These are phyloP conservation scores for Acrocyrtus sp. DNA, from an alignment of 2,888 invertebrate species.

Conservation along the genomic window DNA sequence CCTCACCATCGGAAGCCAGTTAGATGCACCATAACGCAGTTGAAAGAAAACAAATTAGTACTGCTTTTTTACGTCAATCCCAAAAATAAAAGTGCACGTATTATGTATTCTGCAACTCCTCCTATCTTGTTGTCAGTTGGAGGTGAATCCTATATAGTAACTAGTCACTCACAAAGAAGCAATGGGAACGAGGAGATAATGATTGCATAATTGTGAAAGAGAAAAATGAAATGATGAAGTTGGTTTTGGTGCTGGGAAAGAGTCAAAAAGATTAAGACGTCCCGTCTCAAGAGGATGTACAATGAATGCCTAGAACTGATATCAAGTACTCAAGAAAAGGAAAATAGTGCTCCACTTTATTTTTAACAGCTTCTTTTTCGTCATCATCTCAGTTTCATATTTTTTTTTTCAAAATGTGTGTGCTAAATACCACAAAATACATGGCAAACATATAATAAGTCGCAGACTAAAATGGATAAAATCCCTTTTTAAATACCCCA, in stretches of 20 bases:
- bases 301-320: slow-evolving; percentile 15
- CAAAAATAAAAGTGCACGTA: slow-evolving; percentile 9
- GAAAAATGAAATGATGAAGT: background rate
- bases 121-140: slow-evolving; percentile 24
- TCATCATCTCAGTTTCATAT: background rate
- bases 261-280: slow-evolving; percentile 38
- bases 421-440: too few relatives aligned
- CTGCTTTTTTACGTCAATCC: slow-evolving; percentile 18
- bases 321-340: slow-evolving; percentile 7
- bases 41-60: too few relatives aligned
- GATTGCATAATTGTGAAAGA: slow-evolving; percentile 37
- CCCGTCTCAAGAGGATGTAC: slow-evolving; percentile 40
- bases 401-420: too few relatives aligned
- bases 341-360: slow-evolving; percentile 19
- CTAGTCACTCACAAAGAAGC: background rate
- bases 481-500: too few relatives aligned
- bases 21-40: background rate
- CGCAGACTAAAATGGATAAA: too few relatives aligned
- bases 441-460: too few relatives aligned
- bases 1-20: background rate
- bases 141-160: background rate
- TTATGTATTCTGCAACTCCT: background rate
- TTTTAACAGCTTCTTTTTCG: background rate
- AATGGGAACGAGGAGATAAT: slow-evolving; percentile 18
- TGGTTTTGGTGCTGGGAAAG: too few relatives aligned